Evolutionary conservation across 1,140 invertebrate species (phyloP), one percentile per base, ranked within the genome.

Genomic region (Muscidifurax raptorellus): DNA sequence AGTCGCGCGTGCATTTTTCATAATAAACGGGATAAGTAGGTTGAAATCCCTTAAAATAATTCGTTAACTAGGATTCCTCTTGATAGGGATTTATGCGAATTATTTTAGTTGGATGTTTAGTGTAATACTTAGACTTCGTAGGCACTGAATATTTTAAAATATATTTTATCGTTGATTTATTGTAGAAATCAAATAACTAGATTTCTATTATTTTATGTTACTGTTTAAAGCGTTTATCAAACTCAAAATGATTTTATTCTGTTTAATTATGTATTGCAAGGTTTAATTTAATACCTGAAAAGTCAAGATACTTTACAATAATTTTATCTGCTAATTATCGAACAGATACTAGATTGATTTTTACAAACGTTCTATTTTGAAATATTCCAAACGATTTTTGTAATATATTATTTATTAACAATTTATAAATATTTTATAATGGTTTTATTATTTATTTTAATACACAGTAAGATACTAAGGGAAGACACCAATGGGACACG

Each of bases 1-100:
- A 80, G 67, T 80, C 27, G 74, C n/a, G 81, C 64, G 59, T 10
- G 32, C 32, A 52, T 32, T 77, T 82, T 69, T 83, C 75, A 71
- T 30, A 71, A 47, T 18, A 32, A 83, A 27, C 22, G 25, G 12
- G 67, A 30, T 10, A 18, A 36, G 64, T 80, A 80, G 40, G 25
- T 64, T 64, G 59, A 6, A n/a, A 47, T 27, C 74, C n/a, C 6
- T n/a, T 18, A n/a, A 74, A 40, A 76, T n/a, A 27, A 64, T 75
- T 75, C 22, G 72, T 36, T 75, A 71, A 9, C 30, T 30, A 22
- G 0, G n/a, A 15, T 30, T 71, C 67, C 67, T 28, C 12, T 28
- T 32, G n/a, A 15, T 5, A 22, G 30, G 12, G 22, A 27, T 59
- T 59, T 59, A 27, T n/a, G 59, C 47, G 47, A 78, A 78, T 32